Evolutionary conservation across 2,113 vertebrate genomes (phyloP).

Genomic region (Calyptommatus sinebrachiatus): DNA sequence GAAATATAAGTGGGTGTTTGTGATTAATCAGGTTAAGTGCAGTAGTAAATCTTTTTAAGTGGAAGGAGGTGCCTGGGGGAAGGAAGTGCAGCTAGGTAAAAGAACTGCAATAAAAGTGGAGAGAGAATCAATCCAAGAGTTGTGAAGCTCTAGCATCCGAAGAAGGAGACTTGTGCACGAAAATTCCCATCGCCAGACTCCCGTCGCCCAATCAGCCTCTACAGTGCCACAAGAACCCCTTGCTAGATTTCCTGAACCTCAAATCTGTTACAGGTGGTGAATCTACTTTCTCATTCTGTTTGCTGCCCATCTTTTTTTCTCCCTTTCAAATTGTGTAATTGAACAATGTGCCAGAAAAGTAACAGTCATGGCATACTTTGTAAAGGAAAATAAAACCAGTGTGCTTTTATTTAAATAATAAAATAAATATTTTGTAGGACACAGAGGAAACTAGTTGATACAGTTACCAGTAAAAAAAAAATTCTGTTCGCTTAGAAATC

Average conservation of each 20-base stretch:
- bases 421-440: not conserved
- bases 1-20: too few relatives aligned
- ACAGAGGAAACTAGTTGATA: not conserved
- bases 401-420: constrained; percentile 30
- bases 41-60: too few relatives aligned
- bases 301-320: not conserved
- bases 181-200: too few relatives aligned
- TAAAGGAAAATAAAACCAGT: not conserved
- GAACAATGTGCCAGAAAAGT: not conserved
- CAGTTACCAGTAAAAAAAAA: not conserved
- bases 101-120: not conserved
- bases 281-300: not conserved
- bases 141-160: not conserved
- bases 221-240: too few relatives aligned
- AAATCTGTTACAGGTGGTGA: not conserved
- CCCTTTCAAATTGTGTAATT: not conserved
- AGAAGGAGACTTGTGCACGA: too few relatives aligned
- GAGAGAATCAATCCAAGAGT: not conserved
- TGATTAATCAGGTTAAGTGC: too few relatives aligned
- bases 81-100: too few relatives aligned
- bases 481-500: not conserved
- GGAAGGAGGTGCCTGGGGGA: too few relatives aligned
- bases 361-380: too few relatives aligned
- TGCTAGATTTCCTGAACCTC: too few relatives aligned
- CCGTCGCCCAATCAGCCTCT: too few relatives aligned